Base-by-base conservation (phyloP, 1,140 invertebrate genomes). In the Cherax destructor region DNA sequence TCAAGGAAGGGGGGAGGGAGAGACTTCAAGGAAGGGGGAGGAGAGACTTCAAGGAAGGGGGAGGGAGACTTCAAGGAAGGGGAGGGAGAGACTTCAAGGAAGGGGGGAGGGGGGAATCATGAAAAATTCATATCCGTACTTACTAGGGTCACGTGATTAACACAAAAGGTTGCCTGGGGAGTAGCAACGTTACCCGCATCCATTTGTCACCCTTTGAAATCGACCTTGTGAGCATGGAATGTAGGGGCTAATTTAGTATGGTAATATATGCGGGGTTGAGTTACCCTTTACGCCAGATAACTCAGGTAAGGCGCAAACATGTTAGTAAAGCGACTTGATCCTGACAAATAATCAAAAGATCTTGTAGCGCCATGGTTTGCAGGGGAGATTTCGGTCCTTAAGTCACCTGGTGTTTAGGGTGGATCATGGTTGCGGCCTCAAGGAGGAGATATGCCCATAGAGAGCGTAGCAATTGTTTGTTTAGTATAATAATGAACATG, bases 401-500 rank as follows among this genome's bases (percentile, higher is more conserved):
- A 18, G 91, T 5, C 50, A 47, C 47, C 50, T 18, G 16, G 30
- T 16, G 30, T 3, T 16, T 76, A 86, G 74, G 56, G 85, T 59
- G 11, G 18, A n/a, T 52, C 80, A 21, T 18, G 3, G 21, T 18
- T 81, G 16, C 24, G 49, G 30, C 49, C n/a, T 4, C 13, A 21
- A 21, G 18, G 30, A 69, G 13, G 13, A 52, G 77, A 83, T 87
- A 83, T 79, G 91, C 78, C 85, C 80, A 81, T 83, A 83, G 52
- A 88, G 41, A 74, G 30, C 50, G 50, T 16, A 61, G 69, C 91
- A 79, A 84, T 88, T 92, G 91, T 92, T 92, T 92, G 91, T 85
- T 92, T 92, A 89, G 91, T 89, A 92, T 92, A 92, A 88, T 92
- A 92, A 88, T 92, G 91, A 85, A 88, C 91, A 85, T 88, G 86